Percentiles rank a stretch among this genome's conserved stretches.
phyloP scores from a whole-genome alignment of 2,113 vertebrate genomes.

The Brachypteracias leptosomus region DNA sequence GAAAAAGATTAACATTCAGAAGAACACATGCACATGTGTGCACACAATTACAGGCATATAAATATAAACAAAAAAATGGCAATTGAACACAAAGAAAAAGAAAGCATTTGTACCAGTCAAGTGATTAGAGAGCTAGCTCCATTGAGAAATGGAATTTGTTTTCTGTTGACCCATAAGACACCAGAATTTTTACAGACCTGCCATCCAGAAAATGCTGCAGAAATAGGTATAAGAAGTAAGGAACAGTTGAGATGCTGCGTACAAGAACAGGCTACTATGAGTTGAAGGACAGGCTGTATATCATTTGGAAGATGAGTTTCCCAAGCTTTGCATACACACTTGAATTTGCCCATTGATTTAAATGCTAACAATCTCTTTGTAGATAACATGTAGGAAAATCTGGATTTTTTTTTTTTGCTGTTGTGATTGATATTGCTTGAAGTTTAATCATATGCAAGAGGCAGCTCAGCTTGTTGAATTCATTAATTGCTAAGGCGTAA shows the following conservation, averaged over 20 bases:
- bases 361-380: neutral
- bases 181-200: neutral
- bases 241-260: neutral
- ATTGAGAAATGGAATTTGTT: neutral
- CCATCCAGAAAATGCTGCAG: neutral
- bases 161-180: neutral
- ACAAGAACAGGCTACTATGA: neutral
- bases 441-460: constrained; percentile 37
- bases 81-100: neutral
- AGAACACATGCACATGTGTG: neutral
- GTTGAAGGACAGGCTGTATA: neutral
- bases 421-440: constrained; percentile 33
- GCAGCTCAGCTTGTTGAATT: constrained; percentile 40
- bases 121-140: neutral
- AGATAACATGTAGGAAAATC: neutral
- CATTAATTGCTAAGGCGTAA: constrained; percentile 57
- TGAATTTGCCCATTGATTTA: neutral
- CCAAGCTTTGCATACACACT: neutral
- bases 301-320: neutral
- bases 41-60: neutral
- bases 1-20: neutral
- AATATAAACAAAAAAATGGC: neutral
- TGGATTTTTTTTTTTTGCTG: neutral
- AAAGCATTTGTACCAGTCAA: neutral
- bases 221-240: neutral